Evolutionary conservation across 2,113 vertebrate genomes (phyloP), one percentile per base, ranked within the genome.

Genomic region (Rhombomys opimus): DNA sequence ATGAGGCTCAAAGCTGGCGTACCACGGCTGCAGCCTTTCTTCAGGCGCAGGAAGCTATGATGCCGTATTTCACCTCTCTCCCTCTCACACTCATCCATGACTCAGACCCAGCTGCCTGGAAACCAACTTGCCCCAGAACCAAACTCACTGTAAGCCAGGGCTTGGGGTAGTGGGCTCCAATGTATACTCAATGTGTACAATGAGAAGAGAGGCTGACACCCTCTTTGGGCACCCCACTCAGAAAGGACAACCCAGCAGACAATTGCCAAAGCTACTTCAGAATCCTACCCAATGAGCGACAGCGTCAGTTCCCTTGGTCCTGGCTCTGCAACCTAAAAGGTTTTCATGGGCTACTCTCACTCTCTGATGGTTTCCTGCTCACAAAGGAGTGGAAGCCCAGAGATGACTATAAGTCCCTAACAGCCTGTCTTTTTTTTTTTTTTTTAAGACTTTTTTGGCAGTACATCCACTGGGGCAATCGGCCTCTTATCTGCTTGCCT

Each of bases 1-100:
- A 5, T 0, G 0, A 0, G 0, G 1, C 57, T 23, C 46, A 32
- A 86, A 75, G 46, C 27, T 13, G 2, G 6, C 32, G 0, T 0
- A 1, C n/a, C n/a, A 30, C n/a, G n/a, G 38, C 12, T 13, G 50
- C 46, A 90, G 25, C 27, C 65, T 90, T 41, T 12, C 65, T 7
- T 30, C 25, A 59, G 46, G 18, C 84, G 76, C 14, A 67, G 67
- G 32, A 63, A 59, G 54, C 46, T 23, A 10, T 1, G 3, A 0
- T 1, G n/a, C 13, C 73, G 1, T 10, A 32, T 22, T 65, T 63
- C 57, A 8, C 35, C 63, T 52, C 46, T 38, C 65, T 41, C n/a
- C 15, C 1, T 5, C 17, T 22, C 35, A 52, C 23, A 32, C 10
- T 8, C 38, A 15, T 18, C 82, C 14, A 14, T 35, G 30, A 70